Percentiles rank a stretch among this genome's conserved stretches.
Evolutionary conservation across 2,888 invertebrate species (phyloP).

Genomic region (Leistus spinibarbis): DNA sequence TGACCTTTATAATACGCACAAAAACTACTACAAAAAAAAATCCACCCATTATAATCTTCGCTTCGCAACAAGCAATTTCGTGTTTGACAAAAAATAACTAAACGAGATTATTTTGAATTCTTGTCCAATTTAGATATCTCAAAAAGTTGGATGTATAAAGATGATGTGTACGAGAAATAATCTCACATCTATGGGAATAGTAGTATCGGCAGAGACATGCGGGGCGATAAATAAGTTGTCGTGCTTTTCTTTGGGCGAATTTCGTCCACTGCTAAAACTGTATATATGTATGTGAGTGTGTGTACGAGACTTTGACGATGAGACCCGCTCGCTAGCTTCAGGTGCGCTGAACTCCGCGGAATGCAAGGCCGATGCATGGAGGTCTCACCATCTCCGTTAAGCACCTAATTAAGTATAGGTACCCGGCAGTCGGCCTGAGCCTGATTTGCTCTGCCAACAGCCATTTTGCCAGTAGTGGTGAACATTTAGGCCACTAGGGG

Average conservation of each 20-base stretch:
- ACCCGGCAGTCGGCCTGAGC: neutral
- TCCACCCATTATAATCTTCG: too few species aligned
- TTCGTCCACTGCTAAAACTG: neutral
- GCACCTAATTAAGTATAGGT: neutral
- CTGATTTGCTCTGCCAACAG: neutral
- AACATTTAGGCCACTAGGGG: too few species aligned
- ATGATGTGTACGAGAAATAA: neutral
- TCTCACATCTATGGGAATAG: neutral
- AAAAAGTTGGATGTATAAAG: neutral
- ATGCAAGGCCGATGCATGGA: conserved; percentile 38
- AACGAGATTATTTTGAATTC: too few species aligned
- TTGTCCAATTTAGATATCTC: too few species aligned
- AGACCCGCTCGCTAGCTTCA: conserved; percentile 10
- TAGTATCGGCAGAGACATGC: neutral
- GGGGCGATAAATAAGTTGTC: neutral
- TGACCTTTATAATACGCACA: too few species aligned
- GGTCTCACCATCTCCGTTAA: neutral
- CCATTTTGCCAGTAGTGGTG: neutral
- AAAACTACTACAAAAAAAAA: too few species aligned
- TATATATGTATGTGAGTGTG: conserved; percentile 1
- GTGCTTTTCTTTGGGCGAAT: neutral
- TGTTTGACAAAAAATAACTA: too few species aligned
- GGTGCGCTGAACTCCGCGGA: conserved; percentile 37
- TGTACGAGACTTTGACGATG: neutral
- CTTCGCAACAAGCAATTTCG: too few species aligned